Evolutionary conservation across 2,113 vertebrate species (phyloP).

Genomic region (Anas platyrhynchos): DNA sequence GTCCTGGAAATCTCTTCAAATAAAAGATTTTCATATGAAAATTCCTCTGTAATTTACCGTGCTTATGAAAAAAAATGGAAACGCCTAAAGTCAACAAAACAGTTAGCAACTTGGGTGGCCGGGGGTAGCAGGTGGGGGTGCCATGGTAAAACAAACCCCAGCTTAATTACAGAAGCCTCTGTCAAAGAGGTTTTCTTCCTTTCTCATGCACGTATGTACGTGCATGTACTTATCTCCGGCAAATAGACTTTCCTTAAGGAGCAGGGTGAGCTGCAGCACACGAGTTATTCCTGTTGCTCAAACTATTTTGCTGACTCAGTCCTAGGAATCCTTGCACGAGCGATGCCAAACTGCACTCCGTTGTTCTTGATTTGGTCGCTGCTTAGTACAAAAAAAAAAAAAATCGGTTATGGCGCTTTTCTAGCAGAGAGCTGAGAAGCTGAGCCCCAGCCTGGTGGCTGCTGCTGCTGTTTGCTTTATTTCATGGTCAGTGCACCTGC

Average conservation of each 20-base stretch:
- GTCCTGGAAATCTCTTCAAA: constrained; percentile 11
- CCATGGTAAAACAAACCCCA: constrained; percentile 14
- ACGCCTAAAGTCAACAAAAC: background rate
- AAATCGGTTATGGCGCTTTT: background rate
- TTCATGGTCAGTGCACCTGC: background rate
- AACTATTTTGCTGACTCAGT: constrained; percentile 18
- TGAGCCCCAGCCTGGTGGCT: background rate
- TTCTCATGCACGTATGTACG: background rate
- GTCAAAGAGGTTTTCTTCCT: background rate
- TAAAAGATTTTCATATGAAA: background rate
- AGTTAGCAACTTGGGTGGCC: constrained; percentile 44
- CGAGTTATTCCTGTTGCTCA: background rate
- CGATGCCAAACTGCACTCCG: background rate
- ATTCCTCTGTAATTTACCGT: constrained; percentile 4
- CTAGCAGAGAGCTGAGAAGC: background rate
- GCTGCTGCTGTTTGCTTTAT: background rate
- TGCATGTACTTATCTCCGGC: background rate
- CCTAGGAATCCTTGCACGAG: background rate
- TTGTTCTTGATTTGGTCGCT: background rate
- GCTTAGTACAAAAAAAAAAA: background rate
- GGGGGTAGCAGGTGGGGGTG: constrained; percentile 27
- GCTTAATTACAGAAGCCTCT: constrained; percentile 20
- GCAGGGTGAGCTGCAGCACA: background rate
- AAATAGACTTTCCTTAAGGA: background rate
- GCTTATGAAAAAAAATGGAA: background rate